Evolutionary conservation across 2,888 invertebrate genomes (phyloP), one percentile per base, ranked within the genome.

Genomic region (Drosophila sordidapex): DNA sequence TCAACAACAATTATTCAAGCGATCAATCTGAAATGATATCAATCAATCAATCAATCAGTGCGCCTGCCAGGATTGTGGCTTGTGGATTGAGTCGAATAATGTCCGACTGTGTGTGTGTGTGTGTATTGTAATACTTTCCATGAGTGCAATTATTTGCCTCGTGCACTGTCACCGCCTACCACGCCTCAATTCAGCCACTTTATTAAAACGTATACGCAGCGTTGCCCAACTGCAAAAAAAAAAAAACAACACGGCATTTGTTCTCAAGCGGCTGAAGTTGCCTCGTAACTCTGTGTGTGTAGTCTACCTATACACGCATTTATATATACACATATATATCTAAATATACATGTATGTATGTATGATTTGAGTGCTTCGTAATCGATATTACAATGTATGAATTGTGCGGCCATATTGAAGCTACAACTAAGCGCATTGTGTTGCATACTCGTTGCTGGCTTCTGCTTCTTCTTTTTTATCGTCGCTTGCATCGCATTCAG

Each of bases 361-460:
- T 46, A 25, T 49, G 73, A 77, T 73, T 80, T 75, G 82, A 85
- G 84, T 76, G 84, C 85, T 64, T 76, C 77, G 85, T 89, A 85
- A 85, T 85, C 85, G 85, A 85, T 85, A 85, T 89, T 87, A 85
- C 87, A 85, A 84, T 89, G 85, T 81, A 81, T 80, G 82, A 80
- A 81, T 80, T 80, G 79, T 81, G 74, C 74, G 78, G 79, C 69
- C 77, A 78, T 78, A 79, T 74, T 74, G 78, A 77, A 81, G 78
- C 78, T 77, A 81, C 46, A 46, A 46, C 72, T 78, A 72, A 81
- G 77, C 78, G 70, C 70, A 89, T 87, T 89, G 89, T 87, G 70
- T 70, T 82, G 65, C 33, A 70, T 79, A 69, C 61, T 64, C 65
- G 49, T 54, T 53, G 61, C 48, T 69, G 65, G 72, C 72, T 57